Evolutionary conservation across 2,888 invertebrate genomes (phyloP).

Genomic region (Aleiodes leptofemur): DNA sequence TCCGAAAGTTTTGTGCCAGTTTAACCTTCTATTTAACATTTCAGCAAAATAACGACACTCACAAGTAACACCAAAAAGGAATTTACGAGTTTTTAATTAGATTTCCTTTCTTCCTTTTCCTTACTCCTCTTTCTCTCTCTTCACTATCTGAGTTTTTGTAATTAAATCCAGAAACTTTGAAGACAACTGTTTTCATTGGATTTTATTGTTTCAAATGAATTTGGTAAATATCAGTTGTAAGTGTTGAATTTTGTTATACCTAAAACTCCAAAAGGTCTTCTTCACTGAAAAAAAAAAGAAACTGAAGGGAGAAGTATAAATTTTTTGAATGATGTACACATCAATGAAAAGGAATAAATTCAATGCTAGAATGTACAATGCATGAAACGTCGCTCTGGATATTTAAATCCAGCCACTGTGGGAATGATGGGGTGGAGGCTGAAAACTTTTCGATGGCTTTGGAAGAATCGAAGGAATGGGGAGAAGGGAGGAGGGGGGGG

Average conservation of each 20-base stretch:
- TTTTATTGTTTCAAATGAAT: neutral
- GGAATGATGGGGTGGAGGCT: slow-evolving; percentile 29
- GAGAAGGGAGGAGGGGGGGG: neutral
- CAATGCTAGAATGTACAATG: neutral
- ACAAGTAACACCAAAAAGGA: slow-evolving; percentile 1
- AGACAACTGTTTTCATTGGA: slow-evolving; percentile 22
- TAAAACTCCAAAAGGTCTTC: too few species aligned
- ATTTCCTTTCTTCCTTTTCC: neutral
- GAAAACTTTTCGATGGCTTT: slow-evolving; percentile 41
- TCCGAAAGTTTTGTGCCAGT: slow-evolving; percentile 6
- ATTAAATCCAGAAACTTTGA: slow-evolving; percentile 20
- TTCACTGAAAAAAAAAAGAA: too few species aligned
- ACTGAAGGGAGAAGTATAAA: neutral
- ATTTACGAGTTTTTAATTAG: slow-evolving; percentile 37
- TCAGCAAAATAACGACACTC: slow-evolving; percentile 18
- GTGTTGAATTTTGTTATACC: too few species aligned
- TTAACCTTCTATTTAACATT: slow-evolving; percentile 7
- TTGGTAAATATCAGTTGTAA: too few species aligned
- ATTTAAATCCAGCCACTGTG: slow-evolving; percentile 34
- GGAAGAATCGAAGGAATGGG: neutral
- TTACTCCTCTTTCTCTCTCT: neutral
- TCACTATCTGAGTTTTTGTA: slow-evolving; percentile 1
- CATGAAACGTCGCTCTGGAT: slow-evolving; percentile 32
- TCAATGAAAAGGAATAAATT: neutral
- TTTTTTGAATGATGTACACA: neutral